These are phyloP conservation scores for Criorhina ranunculi DNA, from an alignment of 2,888 invertebrate species.

Conservation along the genomic window DNA sequence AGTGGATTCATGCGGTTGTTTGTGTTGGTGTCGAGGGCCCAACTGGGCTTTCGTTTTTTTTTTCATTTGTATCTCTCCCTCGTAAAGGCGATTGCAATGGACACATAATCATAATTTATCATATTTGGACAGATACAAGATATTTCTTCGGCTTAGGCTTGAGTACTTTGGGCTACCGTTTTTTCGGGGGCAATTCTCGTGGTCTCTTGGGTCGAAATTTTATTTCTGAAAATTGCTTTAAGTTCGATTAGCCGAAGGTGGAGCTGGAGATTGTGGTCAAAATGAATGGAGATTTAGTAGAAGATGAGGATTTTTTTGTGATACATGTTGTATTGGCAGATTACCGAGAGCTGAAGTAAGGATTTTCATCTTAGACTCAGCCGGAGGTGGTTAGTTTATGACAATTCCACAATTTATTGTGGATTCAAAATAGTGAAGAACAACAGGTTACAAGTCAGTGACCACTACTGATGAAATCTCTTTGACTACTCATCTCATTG, in stretches of 20 bases:
- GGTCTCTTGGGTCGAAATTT: slow-evolving; percentile 15
- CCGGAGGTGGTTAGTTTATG: too few relatives aligned
- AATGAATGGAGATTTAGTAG: background rate
- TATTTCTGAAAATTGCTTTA: background rate
- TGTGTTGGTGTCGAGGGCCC: slow-evolving; percentile 9
- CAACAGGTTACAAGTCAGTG: too few relatives aligned
- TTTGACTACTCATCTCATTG: too few relatives aligned
- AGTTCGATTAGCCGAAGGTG: slow-evolving; percentile 13
- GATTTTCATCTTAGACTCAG: too few relatives aligned
- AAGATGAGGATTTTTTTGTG: background rate
- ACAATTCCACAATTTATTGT: too few relatives aligned
- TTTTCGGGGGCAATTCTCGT: slow-evolving; percentile 19
- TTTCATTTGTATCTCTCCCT: slow-evolving; percentile 22
- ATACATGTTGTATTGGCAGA: background rate
- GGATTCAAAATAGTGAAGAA: too few relatives aligned
- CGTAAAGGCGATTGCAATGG: slow-evolving; percentile 54
- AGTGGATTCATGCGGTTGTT: slow-evolving; percentile 38
- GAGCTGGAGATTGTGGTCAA: slow-evolving; percentile 5
- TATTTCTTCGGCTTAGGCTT: slow-evolving; percentile 62
- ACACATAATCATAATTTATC: slow-evolving; percentile 66
- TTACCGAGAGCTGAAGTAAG: background rate
- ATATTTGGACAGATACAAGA: slow-evolving; percentile 68
- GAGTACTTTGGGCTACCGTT: slow-evolving; percentile 54
- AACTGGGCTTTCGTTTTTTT: slow-evolving; percentile 7
- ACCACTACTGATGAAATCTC: too few relatives aligned